Base-by-base conservation (phyloP, 1,140 invertebrate genomes). In the Cotesia typhae region DNA sequence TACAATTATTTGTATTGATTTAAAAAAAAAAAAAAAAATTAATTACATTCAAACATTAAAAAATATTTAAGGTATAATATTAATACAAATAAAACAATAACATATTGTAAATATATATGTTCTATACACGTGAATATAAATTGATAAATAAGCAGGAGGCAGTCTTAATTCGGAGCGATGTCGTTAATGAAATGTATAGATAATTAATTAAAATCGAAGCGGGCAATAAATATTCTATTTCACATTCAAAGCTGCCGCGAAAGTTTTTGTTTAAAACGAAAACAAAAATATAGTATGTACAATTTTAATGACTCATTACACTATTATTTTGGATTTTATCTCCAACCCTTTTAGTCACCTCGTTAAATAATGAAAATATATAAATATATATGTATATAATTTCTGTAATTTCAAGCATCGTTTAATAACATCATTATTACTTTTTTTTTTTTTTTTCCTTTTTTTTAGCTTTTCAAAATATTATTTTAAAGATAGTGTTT, bases 151-250 rank as follows among this genome's bases (percentile, higher is more conserved):
- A 70, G 59, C 59, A 63, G 28, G 55, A 61, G 68, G 68, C 68
- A 70, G 68, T 70, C 68, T 70, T 70, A 53, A 52, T 61, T 70
- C 68, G 68, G 68, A 70, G 68, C 57, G 51, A 61, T 70, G 53
- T 59, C 53, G 35, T 55, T 38, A 51, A 9, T 17, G 37, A 1
- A 28, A 28, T 38, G 36, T 38, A n/a, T 37, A 69, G 9, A n/a
- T 64, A 10, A 14, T 37, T 64, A 12, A 41, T 41, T 37, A 64
- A 37, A 38, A 64, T 41, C 9, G 3, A 35, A 64, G 38, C n/a
- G 12, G 36, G 28, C 28, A 64, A 37, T 37, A 64, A 64, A 37
- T 37, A 64, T 64, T 64, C 10, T 51, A 61, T 37, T 61, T 37
- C 47, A 60, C 59, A 70, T 20, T 41, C 3, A 28, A 70, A 61